Base-by-base conservation (phyloP, 2,797 vertebrate genomes). In the Danio tinwini region DNA sequence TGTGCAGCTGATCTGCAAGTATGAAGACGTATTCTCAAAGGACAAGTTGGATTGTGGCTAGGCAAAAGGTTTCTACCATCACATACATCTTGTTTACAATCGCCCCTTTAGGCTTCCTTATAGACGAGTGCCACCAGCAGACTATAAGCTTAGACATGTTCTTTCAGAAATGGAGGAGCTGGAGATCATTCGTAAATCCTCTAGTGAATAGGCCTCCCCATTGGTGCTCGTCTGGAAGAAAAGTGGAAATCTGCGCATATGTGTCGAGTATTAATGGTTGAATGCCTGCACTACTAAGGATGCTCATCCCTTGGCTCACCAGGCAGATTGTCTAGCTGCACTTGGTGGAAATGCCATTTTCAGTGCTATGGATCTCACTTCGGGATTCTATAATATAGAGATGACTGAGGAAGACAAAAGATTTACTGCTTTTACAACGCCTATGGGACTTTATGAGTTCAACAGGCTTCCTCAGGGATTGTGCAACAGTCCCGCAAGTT, bases 151-250 rank as follows among this genome's bases (percentile, higher is more conserved):
- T 40, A 76, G 76, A 55, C 52, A 68, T 0, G 74, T 70, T 0
- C 49, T 81, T 37, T 37, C 37, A 9, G 77, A 74, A 3, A 86
- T 84, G 80, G 83, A 86, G 17, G 83, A 84, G 5, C 21, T 2
- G 0, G 71, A 79, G 9, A 72, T 85, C 2, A 85, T 84, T 0
- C 12, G 44, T 1, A 85, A 83, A 17, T 84, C 84, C 0, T 59
- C 42, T 3, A 84, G 82, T 45, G 76, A 85, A 29, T 84, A 67
- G 29, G 72, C 7, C 9, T 78, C 29, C 2, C 69, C 53, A 0
- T 0, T 7, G 5, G 16, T 16, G 17, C 70, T 19, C 11, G 63
- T 63, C 65, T 75, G 29, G 74, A 85, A 49, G 71, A 85, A 58
- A 79, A 69, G 16, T 0, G 29, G 10, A 39, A 67, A 81, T n/a